Base-by-base conservation (phyloP, 2,113 vertebrate species). In the Thunnus maccoyii region DNA sequence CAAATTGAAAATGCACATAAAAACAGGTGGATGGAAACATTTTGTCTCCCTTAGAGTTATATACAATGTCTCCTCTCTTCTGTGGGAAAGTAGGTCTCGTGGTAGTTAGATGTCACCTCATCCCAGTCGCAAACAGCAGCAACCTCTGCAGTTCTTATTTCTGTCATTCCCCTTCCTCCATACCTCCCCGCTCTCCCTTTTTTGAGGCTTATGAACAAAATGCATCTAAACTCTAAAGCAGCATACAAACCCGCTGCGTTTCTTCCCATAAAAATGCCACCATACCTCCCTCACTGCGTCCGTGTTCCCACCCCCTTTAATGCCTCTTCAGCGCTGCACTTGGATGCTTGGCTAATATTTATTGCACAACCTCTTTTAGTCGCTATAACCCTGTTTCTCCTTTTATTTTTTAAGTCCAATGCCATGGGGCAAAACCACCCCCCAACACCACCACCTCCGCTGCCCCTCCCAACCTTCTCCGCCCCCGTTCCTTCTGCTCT, bases 311-410 rank as follows among this genome's bases (percentile, higher is more conserved):
- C 60, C 76, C 17, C 46, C 47, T 84, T 61, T 69, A 82, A 65
- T 76, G 71, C 57, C 76, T 87, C 88, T 85, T 86, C 89, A 90
- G 76, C 81, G 61, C 75, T 72, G 65, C 74, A 70, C 86, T 88
- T 57, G 76, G 87, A 86, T 85, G 80, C 84, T 91, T 88, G 83
- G 90, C 90, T 91, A 87, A 88, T 91, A 94, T 94, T 95, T 94
- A 94, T 91, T 87, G 88, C 83, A 20, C 78, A 7, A 74, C 89
- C 69, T 88, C 30, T 87, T 92, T 84, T 68, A 81, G 83, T 70
- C 36, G 36, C 36, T 41, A 41, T 41, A 41, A 41, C 57, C 82
- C 27, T 54, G 17, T 83, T 76, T 69, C 63, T 70, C 82, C 56
- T 78, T 88, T 88, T 82, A 55, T 71, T 86, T 72, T 69, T 75